Evolutionary conservation across 2,797 vertebrate species (phyloP), one percentile per base, ranked within the genome.

Genomic region (Pelochelys cantorii): DNA sequence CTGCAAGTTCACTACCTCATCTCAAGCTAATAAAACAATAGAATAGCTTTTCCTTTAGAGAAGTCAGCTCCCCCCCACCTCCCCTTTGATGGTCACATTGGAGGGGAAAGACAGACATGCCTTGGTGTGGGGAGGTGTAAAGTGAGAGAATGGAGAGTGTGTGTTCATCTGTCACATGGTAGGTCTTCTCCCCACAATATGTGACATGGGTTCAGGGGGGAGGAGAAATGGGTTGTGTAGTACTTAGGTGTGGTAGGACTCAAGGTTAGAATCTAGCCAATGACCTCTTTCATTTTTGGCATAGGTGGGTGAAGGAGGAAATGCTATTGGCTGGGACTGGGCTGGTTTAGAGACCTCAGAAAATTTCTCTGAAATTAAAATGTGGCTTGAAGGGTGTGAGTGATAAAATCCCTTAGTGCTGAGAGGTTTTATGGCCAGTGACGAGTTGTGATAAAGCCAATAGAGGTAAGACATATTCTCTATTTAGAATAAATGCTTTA

Each of bases 211-310:
- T 86, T 83, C 92, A 48, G 1, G 3, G 3, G 62, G 37, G 95
- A 62, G 14, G 75, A 88, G 81, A 3, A 2, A 11, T 65, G 84
- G 95, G 56, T 62, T 54, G 74, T 86, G 22, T 88, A 59, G 37
- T 54, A 90, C 54, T 81, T 86, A 86, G 90, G 84, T 92, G 85
- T 95, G 90, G 92, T 89, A 87, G 62, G 79, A 79, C 92, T 82
- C 55, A 83, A 85, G 60, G 75, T 5, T 80, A 68, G 81, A 81
- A 85, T 82, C 37, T 85, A 18, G 71, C 59, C 37, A 68, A 88
- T 82, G n/a, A 12, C 31, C 68, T n/a, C 75, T 88, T 84, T 81
- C 57, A 85, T 9, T 68, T 34, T 34, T 34, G n/a, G 65, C 7
- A 25, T 68, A 27, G 65, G 20, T 34, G 22, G 22, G 25, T 13